Conservation (phyloP, 92 coral and sea anemone species). For the Heliopora coerulea region DNA sequence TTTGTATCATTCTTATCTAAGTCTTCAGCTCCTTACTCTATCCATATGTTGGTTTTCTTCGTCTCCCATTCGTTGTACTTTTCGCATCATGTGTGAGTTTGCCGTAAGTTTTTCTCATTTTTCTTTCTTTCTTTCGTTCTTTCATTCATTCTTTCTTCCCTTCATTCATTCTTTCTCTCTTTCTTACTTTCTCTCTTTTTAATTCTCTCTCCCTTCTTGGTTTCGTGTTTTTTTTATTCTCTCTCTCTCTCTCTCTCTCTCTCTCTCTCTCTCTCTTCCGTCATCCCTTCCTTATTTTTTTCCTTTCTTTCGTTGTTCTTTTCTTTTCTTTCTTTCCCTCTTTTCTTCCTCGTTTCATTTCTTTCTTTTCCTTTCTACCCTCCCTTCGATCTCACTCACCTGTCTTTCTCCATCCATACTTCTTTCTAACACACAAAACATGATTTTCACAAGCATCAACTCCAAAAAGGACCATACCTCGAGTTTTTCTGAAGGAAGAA, state of each 20-base stretch:
- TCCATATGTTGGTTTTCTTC: too few species aligned
- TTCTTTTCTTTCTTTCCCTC: background rate
- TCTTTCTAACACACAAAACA: background rate
- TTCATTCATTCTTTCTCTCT: too few species aligned
- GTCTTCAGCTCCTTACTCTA: too few species aligned
- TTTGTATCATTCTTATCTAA: background rate
- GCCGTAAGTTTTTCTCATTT: too few species aligned
- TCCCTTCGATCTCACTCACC: background rate
- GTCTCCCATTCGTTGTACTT: too few species aligned
- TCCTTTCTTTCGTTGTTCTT: background rate
- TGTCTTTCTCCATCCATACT: background rate
- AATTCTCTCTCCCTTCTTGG: too few species aligned
- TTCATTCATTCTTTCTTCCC: too few species aligned
- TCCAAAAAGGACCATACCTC: background rate
- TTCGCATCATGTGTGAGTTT: too few species aligned
- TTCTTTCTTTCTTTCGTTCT: too few species aligned
- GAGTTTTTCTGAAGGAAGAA: constrained; percentile 1
- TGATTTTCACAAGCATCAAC: background rate
- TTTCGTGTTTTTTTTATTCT: background rate
- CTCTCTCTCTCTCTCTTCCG: background rate
- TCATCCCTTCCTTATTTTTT: background rate
- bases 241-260: background rate
- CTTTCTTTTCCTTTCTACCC: background rate
- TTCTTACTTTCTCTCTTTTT: too few species aligned
- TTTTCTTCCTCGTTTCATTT: background rate